Conservation (phyloP, 2,113 vertebrate genomes). For the Pseudonaja textilis region DNA sequence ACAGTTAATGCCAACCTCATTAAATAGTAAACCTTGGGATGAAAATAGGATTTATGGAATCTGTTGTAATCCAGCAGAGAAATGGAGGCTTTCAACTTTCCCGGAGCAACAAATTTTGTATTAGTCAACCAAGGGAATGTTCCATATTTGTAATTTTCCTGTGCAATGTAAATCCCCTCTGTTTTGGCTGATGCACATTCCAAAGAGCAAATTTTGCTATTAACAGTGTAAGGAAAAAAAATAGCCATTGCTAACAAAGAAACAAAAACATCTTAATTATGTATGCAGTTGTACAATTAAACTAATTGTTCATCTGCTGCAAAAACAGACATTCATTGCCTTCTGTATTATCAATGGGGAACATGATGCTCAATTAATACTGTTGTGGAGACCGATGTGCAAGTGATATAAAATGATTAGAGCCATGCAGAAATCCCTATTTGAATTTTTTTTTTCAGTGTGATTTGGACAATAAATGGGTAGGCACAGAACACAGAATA, state of each 20-base stretch:
- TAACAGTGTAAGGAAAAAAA: not conserved
- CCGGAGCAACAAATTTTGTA: too few relatives aligned
- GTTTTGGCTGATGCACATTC: not conserved
- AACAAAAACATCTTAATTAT: not conserved
- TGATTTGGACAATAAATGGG: not conserved
- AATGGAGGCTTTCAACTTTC: not conserved
- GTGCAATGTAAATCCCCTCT: not conserved
- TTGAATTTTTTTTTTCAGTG: not conserved
- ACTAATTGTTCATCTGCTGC: not conserved
- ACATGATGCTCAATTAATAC: not conserved
- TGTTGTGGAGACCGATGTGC: not conserved
- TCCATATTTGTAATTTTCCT: not conserved
- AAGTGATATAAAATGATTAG: not conserved
- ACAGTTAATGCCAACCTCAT: not conserved
- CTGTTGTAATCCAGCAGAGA: not conserved
- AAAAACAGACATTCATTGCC: not conserved
- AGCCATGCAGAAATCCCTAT: not conserved
- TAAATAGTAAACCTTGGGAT: not conserved
- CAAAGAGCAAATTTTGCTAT: not conserved
- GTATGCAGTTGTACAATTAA: slow-evolving; percentile 3
- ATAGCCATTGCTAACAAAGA: not conserved
- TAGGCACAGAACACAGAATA: not conserved
- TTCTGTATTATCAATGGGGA: not conserved
- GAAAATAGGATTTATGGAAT: not conserved
- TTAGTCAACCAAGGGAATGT: not conserved